Conservation (phyloP, 2,888 invertebrate species). For the Phrixothrix hirtus region DNA sequence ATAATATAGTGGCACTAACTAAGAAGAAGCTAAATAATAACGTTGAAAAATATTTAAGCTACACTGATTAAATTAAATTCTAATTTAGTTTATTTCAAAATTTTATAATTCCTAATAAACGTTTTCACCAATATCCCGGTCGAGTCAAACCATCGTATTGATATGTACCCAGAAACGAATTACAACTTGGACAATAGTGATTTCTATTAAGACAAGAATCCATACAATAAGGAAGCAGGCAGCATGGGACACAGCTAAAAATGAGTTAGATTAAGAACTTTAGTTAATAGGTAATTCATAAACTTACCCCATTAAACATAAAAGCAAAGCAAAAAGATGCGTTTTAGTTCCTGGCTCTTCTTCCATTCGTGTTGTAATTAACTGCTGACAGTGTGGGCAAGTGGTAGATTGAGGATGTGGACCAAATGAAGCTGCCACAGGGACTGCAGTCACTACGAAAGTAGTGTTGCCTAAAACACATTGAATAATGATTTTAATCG, state of each 20-base stretch:
- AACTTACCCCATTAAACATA: conserved; percentile 28
- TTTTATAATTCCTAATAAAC: too few relatives aligned
- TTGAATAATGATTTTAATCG: too few relatives aligned
- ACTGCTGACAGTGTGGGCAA: conserved; percentile 50
- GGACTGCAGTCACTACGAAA: conserved; percentile 16
- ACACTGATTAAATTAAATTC: too few relatives aligned
- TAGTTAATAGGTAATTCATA: conserved; percentile 1
- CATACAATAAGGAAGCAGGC: conserved; percentile 35
- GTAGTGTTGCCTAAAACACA: too few relatives aligned
- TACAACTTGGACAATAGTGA: conserved; percentile 46
- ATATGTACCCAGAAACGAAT: conserved; percentile 53
- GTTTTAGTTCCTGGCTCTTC: conserved; percentile 48
- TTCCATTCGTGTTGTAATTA: conserved; percentile 45
- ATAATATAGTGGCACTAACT: too few relatives aligned
- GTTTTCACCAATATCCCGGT: conserved; percentile 2
- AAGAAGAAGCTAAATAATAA: too few relatives aligned
- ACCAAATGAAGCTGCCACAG: conserved; percentile 32
- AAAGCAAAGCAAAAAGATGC: conserved; percentile 49
- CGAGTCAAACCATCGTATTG: conserved; percentile 29
- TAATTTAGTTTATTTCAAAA: too few relatives aligned
- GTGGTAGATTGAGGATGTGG: conserved; percentile 44
- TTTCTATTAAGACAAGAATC: conserved; percentile 36
- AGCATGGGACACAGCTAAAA: conserved; percentile 35
- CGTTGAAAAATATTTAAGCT: too few relatives aligned
- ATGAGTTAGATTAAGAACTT: conserved; percentile 8